Base-by-base conservation (phyloP, 2,113 vertebrate genomes). In the Oreotrochilus melanogaster region DNA sequence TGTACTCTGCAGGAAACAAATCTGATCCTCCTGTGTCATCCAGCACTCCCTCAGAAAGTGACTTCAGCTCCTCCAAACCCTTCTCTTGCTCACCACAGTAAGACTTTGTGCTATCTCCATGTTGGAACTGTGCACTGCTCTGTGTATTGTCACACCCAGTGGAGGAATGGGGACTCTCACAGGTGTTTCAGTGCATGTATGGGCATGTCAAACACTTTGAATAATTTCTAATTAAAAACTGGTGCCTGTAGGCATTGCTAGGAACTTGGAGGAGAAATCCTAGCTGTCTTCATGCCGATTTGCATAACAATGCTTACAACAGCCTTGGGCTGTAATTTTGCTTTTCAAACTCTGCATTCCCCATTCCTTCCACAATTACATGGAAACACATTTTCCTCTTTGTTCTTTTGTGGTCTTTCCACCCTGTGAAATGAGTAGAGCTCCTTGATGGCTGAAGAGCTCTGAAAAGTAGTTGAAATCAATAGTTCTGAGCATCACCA, bases 141-240 rank as follows among this genome's bases (percentile, higher is more conserved):
- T 86, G 31, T 43, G 35, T 14, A 13, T 39, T 70, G n/a, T 54
- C 69, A 83, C 80, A 35, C 37, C 35, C 75, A 61, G 43, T 9
- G 51, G 31, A 92, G 66, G 54, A 72, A 70, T n/a, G 33, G 33
- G 54, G 76, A 69, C 69, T 66, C 47, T 94, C 87, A 94, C 88
- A 92, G 71, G 72, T 95, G 71, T 86, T 92, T 85, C 76, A 81
- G 58, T 70, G 23, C 37, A 71, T 3, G 54, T 88, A 58, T 61
- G n/a, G 78, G 22, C 71, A 80, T 15, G 67, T 42, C 45, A 66
- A 90, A 76, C 51, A 67, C 88, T 94, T 95, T 70, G 79, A 72
- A 86, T 86, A 76, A 80, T 95, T 97, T 96, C 91, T 92, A 95
- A 97, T 95, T 97, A 96, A 95, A 95, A 95, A 86, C 45, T 72